Evolutionary conservation across 1,140 invertebrate species (phyloP).

Genomic region (Heterodera schachtii): DNA sequence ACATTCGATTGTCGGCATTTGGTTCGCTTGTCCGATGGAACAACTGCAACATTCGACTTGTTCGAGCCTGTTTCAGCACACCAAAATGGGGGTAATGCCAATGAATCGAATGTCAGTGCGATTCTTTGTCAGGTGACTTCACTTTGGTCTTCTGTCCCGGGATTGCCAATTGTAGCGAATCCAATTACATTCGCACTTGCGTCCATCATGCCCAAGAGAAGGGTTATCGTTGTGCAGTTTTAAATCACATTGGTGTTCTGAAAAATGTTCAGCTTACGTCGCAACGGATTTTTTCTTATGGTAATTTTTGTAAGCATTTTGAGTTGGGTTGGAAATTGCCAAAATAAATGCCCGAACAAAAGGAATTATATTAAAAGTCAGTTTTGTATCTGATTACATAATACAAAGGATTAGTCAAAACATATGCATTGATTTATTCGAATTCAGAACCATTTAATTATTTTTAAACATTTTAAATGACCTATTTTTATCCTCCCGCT

Average conservation of each 20-base stretch:
- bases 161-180: constrained; percentile 88
- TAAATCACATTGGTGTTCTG: constrained; percentile 89
- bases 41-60: constrained; percentile 86
- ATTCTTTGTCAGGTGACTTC: constrained; percentile 70
- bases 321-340: no score
- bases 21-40: constrained; percentile 77
- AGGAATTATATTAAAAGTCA: no score
- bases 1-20: constrained; percentile 78
- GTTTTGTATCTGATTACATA: no score
- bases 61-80: constrained; percentile 77
- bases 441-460: no score
- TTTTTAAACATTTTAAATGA: no score
- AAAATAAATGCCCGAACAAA: no score
- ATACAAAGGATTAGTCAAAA: no score
- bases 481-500: no score
- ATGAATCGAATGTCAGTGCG: constrained; percentile 69
- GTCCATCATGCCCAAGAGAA: constrained; percentile 84
- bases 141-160: constrained; percentile 87
- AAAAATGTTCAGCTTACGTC: constrained; percentile 80
- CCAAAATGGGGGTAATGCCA: constrained; percentile 29
- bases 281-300: constrained; percentile 86
- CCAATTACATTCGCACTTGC: constrained; percentile 86
- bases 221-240: constrained; percentile 85
- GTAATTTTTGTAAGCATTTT: constrained; percentile 68
- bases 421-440: no score